Evolutionary conservation across 2,888 invertebrate species (phyloP), one percentile per base, ranked within the genome.

Genomic region (Erebia ligea): DNA sequence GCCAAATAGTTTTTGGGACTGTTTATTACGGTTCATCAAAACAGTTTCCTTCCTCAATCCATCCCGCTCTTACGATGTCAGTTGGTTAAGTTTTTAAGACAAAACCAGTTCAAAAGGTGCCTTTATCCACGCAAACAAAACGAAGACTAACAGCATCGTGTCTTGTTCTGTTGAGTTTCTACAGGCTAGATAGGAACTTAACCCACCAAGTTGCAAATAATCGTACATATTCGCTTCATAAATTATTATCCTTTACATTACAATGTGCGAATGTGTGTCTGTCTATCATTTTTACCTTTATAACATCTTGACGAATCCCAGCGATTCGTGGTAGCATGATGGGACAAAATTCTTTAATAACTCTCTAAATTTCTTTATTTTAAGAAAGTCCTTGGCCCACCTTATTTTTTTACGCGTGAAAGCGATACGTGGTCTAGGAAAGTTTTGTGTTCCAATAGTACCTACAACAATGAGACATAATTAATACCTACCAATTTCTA

Each of bases 21-120:
- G 6, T 50, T 25, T 15, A 64, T 40, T 66, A 57, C 57, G 56
- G 45, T 57, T 21, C 42, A 66, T n/a, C 56, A 52, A 54, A 45
- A n/a, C 5, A 1, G 34, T 59, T 45, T 52, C 19, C 68, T 57
- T 74, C 75, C 75, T 75, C 74, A 61, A 52, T 67, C 62, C 63
- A 64, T 74, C 74, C 59, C 42, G 34, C 65, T 75, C 74, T 70
- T 57, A 42, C 65, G 57, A 9, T 66, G 21, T 57, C 11, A 21
- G 21, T 21, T 6, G 50, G 8, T n/a, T n/a, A 17, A 40, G 15
- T 48, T 52, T 52, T 64, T 54, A 40, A 63, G 9, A 57, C 42
- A 57, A 56, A 57, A 66, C 66, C 54, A 21, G 66, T 66, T 65
- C 8, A 45, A 21, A 19, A 25, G 21, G 21, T 48, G 6, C 34